A percentile compares a stretch with the other conserved stretches of the same genome.
Conservation (phyloP, 2,797 vertebrate genomes). For the Prionace glauca region DNA sequence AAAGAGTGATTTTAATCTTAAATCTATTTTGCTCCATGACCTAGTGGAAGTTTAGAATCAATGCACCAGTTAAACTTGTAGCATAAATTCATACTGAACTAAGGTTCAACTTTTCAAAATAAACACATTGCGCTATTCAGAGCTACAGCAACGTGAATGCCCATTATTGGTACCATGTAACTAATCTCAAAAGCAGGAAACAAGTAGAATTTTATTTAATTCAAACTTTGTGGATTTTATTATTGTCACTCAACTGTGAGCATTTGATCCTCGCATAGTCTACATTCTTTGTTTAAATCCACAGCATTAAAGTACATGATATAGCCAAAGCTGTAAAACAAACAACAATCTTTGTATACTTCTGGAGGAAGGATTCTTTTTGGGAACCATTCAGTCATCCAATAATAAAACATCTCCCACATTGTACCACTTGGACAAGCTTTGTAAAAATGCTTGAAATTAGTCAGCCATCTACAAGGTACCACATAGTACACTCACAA, state of each 20-base stretch:
- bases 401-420: neutral
- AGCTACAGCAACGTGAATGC: neutral
- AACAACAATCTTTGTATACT: neutral
- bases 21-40: neutral
- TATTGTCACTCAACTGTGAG: neutral
- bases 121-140: neutral
- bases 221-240: neutral
- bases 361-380: neutral
- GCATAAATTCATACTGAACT: neutral
- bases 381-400: neutral
- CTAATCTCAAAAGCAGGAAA: neutral
- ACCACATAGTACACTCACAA: neutral
- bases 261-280: neutral
- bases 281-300: neutral
- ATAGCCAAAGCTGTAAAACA: neutral
- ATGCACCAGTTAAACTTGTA: neutral
- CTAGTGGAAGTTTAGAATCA: neutral
- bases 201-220: neutral
- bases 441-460: neutral
- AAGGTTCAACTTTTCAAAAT: neutral
- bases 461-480: neutral
- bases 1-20: neutral
- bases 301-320: neutral
- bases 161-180: neutral
- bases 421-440: neutral